Evolutionary conservation across 2,888 invertebrate genomes (phyloP), one percentile per base, ranked within the genome.

Genomic region (Tetragnatha montana): DNA sequence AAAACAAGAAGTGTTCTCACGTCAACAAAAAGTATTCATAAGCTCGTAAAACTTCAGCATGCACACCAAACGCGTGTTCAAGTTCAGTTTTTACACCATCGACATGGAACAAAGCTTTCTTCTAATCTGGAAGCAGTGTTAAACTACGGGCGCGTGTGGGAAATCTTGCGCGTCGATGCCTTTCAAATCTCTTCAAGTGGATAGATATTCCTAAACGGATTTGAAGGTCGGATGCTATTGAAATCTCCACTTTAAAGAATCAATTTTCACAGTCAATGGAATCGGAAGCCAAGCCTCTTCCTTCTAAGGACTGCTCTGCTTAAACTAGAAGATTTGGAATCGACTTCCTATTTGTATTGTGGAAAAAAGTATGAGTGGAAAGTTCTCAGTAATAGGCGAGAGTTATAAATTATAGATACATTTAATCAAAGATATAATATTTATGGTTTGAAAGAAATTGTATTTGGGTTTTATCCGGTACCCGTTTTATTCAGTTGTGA

Each of bases 1-100:
- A 10, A 47, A 75, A 75, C 35, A 75, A 49, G 49, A 75, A 19
- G 49, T 75, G 75, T 17, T 35, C 35, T 35, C 47, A 75, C n/a
- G 49, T 49, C 47, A 75, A 75, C 75, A 75, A 49, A 75, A 75
- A 75, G n/a, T 47, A 75, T 75, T 75, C 75, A 19, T 47, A 75
- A 35, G 47, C 49, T 75, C 75, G 49, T 75, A 75, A 75, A 75
- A 75, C 75, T 47, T 49, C 47, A 60, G 49, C 75, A 17, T 17
- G 47, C 49, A 47, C 75, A 75, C 10, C 60, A n/a, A 75, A 75
- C 47, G 47, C 35, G 49, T 75, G 75, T n/a, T n/a, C n/a, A 75
- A 75, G 75, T 75, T 35, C 35, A 75, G 75, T 10, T 75, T 47
- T 75, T 75, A 75, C 49, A 75, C 75, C n/a, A 75, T 14, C 47